Evolutionary conservation across 2,888 invertebrate genomes (phyloP), one percentile per base, ranked within the genome.

Genomic region (Platerodrilus igneus): DNA sequence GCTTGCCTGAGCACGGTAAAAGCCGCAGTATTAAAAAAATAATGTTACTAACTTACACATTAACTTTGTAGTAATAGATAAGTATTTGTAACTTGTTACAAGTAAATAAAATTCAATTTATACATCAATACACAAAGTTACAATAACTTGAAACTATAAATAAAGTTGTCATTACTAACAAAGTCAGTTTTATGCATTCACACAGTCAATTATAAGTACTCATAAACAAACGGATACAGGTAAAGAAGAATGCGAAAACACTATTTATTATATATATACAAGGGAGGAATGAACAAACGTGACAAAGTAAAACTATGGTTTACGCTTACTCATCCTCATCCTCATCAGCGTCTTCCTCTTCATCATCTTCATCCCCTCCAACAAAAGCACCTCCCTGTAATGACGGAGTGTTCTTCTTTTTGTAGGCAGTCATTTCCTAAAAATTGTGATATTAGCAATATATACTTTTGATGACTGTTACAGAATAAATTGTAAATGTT

Each of bases 401-500:
- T 45, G 57, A 57, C 50, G 61, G 62, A 49, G 73, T 62, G 52
- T 73, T 74, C 40, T 81, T 82, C 70, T 86, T 86, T 70, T 87
- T 87, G 73, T 88, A 88, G 34, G 85, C 86, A 46, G 85, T 84
- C 83, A 86, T 86, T 73, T 88, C 87, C 87, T 87, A n/a, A n/a
- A n/a, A n/a, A n/a, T n/a, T n/a, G n/a, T n/a, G n/a, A n/a, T n/a
- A n/a, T n/a, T n/a, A n/a, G n/a, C n/a, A n/a, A n/a, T n/a, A n/a
- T n/a, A n/a, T n/a, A n/a, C n/a, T n/a, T n/a, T n/a, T n/a, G n/a
- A n/a, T n/a, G n/a, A n/a, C n/a, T n/a, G n/a, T n/a, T n/a, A n/a
- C n/a, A n/a, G n/a, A n/a, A n/a, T n/a, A n/a, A n/a, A n/a, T n/a
- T n/a, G n/a, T n/a, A n/a, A n/a, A n/a, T n/a, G n/a, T n/a, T n/a